Percentiles rank a stretch among this genome's conserved stretches.
phyloP scores from a whole-genome alignment of 2,113 vertebrate species.

The Neodon shergylaensis region DNA sequence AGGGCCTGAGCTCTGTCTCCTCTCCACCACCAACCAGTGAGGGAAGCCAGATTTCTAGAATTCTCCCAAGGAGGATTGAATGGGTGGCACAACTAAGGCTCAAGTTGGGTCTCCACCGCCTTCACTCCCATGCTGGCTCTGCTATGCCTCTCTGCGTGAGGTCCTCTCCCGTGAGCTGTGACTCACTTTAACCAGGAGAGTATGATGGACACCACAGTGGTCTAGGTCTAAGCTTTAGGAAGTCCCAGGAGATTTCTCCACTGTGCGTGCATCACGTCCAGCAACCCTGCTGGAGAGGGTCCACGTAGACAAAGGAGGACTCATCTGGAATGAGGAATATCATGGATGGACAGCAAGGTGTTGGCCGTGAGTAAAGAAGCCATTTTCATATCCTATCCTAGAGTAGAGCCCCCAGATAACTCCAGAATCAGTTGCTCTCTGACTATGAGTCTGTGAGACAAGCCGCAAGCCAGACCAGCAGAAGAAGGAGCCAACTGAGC shows the following conservation, averaged over 20 bases:
- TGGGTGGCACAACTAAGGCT: background rate
- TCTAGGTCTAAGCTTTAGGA: background rate
- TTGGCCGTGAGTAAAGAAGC: background rate
- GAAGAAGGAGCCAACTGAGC: background rate
- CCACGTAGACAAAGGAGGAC: no score
- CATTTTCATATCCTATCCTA: background rate
- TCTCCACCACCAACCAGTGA: background rate
- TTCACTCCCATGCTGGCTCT: background rate
- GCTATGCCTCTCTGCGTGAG: background rate
- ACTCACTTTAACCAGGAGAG: background rate
- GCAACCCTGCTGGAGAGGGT: background rate
- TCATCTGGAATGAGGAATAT: background rate
- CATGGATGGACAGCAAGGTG: background rate
- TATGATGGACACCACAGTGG: background rate
- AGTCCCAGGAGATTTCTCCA: background rate
- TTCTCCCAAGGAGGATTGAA: background rate
- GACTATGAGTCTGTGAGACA: rapidly evolving
- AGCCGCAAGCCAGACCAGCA: background rate
- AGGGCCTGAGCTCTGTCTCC: background rate
- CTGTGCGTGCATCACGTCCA: background rate
- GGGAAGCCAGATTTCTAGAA: background rate
- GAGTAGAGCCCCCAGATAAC: background rate
- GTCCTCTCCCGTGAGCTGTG: background rate
- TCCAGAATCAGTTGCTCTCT: background rate
- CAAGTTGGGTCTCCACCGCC: rapidly evolving